These are phyloP conservation scores for Pseudochirops cupreus DNA, from an alignment of 2,797 vertebrate genomes.

Conservation along the genomic window DNA sequence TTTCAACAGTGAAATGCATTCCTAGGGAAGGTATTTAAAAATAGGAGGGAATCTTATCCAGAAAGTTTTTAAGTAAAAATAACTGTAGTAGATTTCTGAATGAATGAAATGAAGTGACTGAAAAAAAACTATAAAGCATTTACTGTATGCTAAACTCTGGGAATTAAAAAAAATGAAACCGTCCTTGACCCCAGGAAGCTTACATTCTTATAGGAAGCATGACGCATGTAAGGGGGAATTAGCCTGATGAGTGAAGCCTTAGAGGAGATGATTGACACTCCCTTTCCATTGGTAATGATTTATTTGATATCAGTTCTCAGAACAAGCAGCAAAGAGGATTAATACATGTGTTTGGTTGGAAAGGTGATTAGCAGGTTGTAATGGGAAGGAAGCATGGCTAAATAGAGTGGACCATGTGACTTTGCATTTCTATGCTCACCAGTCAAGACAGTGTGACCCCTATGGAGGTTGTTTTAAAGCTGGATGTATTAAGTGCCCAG, in stretches of 20 bases:
- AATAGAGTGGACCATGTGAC: background rate
- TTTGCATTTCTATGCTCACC: background rate
- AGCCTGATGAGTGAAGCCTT: too few species aligned
- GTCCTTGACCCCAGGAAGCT: background rate
- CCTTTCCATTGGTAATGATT: background rate
- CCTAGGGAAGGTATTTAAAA: background rate
- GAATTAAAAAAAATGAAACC: background rate
- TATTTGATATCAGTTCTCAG: background rate
- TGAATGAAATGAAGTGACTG: background rate
- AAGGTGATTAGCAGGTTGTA: background rate
- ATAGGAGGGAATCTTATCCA: background rate
- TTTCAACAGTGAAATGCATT: background rate
- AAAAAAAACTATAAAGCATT: background rate
- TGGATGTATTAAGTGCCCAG: background rate
- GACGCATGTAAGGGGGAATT: too few species aligned
- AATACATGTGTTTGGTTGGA: background rate
- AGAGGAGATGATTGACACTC: background rate
- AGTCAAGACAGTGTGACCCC: background rate
- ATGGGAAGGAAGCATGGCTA: background rate
- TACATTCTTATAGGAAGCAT: background rate
- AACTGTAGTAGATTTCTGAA: background rate
- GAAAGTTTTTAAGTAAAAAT: slow-evolving; percentile 7
- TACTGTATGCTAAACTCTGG: background rate
- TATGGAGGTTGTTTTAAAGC: background rate
- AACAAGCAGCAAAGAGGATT: background rate